A percentile compares a stretch with the other conserved stretches of the same genome.
Conservation (phyloP, 2,888 invertebrate genomes). For the Saturnia japonica region DNA sequence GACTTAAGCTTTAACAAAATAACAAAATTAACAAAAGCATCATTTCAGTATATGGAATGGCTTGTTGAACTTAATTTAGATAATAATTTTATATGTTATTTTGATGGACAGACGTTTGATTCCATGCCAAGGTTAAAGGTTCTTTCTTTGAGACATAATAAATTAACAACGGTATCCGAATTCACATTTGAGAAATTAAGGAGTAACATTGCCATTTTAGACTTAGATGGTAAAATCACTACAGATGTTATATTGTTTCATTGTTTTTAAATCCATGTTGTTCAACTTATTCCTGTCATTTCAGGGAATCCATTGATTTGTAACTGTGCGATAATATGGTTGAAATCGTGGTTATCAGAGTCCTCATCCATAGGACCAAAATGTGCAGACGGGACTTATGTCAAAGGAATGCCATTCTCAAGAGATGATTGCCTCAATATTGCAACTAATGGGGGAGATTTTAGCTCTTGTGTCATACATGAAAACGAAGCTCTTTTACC, state of each 20-base stretch:
- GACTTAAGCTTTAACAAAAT: constrained; percentile 92
- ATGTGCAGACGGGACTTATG: constrained; percentile 89
- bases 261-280: constrained; percentile 4
- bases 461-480: constrained; percentile 83
- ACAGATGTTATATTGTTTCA: constrained; percentile 3
- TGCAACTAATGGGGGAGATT: constrained; percentile 74
- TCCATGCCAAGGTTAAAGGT: constrained; percentile 92
- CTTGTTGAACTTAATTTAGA: constrained; percentile 93
- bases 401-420: constrained; percentile 88
- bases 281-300: constrained; percentile 33
- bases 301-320: constrained; percentile 92
- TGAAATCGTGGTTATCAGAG: constrained; percentile 91
- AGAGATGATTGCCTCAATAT: constrained; percentile 84
- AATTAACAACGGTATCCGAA: constrained; percentile 87
- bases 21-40: constrained; percentile 85
- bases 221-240: constrained; percentile 87
- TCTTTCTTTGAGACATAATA: constrained; percentile 89
- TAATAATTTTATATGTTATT: constrained; percentile 90
- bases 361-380: constrained; percentile 88
- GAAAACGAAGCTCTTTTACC: constrained; percentile 85
- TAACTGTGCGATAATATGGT: constrained; percentile 91
- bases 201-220: constrained; percentile 90
- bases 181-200: constrained; percentile 87
- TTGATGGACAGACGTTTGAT: constrained; percentile 90
- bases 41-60: constrained; percentile 90